A percentile compares a stretch with the other conserved stretches of the same genome.
phyloP scores from a whole-genome alignment of 92 coral and sea anemone genomes.

The Actinostola sp. region DNA sequence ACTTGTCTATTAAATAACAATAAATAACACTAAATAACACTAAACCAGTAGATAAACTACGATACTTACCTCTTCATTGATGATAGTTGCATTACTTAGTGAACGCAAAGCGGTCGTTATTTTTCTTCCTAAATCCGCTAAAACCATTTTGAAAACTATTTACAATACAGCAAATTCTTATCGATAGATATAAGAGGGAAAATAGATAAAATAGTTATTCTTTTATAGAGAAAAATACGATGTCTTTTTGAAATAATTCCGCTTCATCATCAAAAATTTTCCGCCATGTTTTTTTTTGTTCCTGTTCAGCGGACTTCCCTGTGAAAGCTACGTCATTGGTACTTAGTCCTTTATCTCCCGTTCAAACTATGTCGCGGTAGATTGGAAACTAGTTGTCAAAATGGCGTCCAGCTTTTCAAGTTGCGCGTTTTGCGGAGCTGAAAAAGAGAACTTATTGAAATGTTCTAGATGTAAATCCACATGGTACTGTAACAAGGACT shows the following conservation, averaged over 20 bases:
- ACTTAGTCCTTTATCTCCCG: constrained; percentile 13
- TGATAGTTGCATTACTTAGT: constrained; percentile 94
- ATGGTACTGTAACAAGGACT: constrained; percentile 70
- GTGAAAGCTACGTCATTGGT: constrained; percentile 68
- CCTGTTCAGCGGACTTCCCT: constrained; percentile 58
- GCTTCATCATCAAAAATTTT: background rate
- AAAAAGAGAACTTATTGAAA: constrained; percentile 40
- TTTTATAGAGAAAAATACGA: constrained; percentile 25
- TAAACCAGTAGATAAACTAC: background rate
- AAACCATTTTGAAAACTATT: constrained; percentile 79
- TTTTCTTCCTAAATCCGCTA: constrained; percentile 98
- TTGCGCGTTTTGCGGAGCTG: constrained; percentile 70
- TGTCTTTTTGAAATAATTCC: background rate
- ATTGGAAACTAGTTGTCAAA: background rate
- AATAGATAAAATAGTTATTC: constrained; percentile 5
- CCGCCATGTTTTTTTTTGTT: constrained; percentile 46
- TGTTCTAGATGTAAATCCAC: constrained; percentile 77
- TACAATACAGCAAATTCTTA: constrained; percentile 10
- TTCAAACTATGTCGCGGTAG: background rate
- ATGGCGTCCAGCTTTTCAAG: constrained; percentile 34
- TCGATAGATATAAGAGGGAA: background rate
- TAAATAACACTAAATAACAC: background rate
- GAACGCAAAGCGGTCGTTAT: constrained; percentile 97
- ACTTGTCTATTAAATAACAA: background rate
- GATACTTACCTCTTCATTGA: constrained; percentile 89